A percentile compares a stretch with the other conserved stretches of the same genome.
Conservation (phyloP, 2,113 vertebrate species). For the Spea multiplicata region DNA sequence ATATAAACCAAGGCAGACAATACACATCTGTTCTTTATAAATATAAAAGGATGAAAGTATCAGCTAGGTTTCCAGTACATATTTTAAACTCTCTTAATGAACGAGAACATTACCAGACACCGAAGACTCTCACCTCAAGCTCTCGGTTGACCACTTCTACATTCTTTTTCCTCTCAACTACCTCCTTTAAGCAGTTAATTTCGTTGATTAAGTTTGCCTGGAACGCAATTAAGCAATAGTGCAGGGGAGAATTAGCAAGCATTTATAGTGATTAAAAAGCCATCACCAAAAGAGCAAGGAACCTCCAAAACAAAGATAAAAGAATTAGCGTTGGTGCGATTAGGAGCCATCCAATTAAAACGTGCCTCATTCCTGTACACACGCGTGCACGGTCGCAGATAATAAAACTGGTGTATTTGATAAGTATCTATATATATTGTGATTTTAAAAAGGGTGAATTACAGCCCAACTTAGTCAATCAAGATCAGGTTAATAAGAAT, state of each 20-base stretch:
- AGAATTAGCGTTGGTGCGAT: not conserved
- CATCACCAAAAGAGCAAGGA: constrained; percentile 48
- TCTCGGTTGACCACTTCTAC: constrained; percentile 70
- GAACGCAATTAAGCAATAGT: constrained; percentile 60
- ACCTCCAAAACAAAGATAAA: not conserved
- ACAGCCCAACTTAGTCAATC: no score
- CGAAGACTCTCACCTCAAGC: constrained; percentile 72
- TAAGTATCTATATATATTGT: no score
- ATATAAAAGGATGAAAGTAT: no score
- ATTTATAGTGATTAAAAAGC: constrained; percentile 49
- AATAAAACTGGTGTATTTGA: no score
- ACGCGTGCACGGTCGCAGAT: no score
- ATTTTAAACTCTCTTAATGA: no score
- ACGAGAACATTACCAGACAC: constrained; percentile 24
- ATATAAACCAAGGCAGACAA: no score
- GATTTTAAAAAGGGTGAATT: no score
- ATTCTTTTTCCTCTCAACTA: constrained; percentile 56
- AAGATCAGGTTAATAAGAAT: no score
- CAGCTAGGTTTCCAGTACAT: no score
- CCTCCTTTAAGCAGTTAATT: constrained; percentile 71
- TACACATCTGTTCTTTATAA: no score
- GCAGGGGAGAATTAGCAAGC: constrained; percentile 56
- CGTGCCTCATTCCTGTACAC: not conserved
- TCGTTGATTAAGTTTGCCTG: constrained; percentile 80
- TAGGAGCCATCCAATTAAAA: not conserved